Base-by-base conservation (phyloP, 2,888 invertebrate species). In the Sylvicola fuscatus region DNA sequence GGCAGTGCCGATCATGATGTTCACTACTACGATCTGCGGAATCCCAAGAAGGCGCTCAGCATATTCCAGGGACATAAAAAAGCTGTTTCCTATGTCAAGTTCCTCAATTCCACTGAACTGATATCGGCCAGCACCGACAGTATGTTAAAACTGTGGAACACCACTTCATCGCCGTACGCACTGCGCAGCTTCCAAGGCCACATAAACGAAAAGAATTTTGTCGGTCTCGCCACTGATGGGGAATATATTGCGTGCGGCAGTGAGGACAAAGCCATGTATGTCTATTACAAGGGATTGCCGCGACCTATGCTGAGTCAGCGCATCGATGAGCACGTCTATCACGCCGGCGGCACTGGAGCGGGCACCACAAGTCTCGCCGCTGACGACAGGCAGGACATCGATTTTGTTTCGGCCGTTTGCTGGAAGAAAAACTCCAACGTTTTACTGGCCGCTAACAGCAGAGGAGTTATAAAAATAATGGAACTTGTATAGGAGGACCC, bases 1-100 rank as follows among this genome's bases (percentile, higher is more conserved):
- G 92, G 92, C 11, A 87, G 87, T n/a, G 92, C 93, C 15, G 92
- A 93, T 62, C 92, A 92, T 58, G 87, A 86, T 62, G 89, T 93
- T 36, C 89, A 93, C 58, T 90, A 92, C 54, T 93, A 90, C 58
- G 93, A 93, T 62, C 65, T 93, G 43, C 65, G 92, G 27, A 76
- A 84, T 44, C 75, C 82, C 50, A 72, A 79, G 38, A 73, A 78
- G 42, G 77, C 90, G 1, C 64, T 90, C 13, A 72, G 74, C 38
- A 68, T 89, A 10, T 83, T 92, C 53, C 74, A 78, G 46, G 89
- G 90, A 27, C 92, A 93, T 54, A 70, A 80, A 41, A 92, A 92
- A 55, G 90, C 92, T 1, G 92, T 92, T 1, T 90, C 89, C 2
- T 92, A 92, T 58, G 89, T 90, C 1, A 83, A 87, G 56, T 92